Conservation (phyloP, 2,888 invertebrate genomes). For the Notocelia uddmanniana region DNA sequence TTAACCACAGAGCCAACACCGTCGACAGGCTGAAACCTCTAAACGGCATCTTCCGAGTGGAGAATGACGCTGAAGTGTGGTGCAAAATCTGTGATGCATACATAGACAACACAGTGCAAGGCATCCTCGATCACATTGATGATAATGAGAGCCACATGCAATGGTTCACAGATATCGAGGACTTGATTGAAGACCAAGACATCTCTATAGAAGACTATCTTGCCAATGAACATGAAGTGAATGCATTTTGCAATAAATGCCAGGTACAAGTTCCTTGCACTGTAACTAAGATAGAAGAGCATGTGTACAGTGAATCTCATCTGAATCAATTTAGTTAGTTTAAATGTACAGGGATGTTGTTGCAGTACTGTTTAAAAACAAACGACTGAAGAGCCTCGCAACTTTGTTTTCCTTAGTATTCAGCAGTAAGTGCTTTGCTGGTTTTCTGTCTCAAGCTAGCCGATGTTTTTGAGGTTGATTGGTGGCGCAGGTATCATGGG, state of each 20-base stretch:
- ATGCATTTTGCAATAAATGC: conserved; percentile 68
- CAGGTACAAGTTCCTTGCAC: conserved; percentile 62
- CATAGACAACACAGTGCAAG: conserved; percentile 60
- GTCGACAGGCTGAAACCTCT: conserved; percentile 65
- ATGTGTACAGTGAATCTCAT: conserved; percentile 66
- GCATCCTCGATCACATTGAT: conserved; percentile 65
- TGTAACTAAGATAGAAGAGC: conserved; percentile 59
- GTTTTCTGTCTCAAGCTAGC: background rate
- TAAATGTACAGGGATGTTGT: conserved; percentile 20
- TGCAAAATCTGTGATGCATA: conserved; percentile 68
- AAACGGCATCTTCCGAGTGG: conserved; percentile 65
- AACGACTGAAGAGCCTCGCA: background rate
- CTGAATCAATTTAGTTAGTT: conserved; percentile 59
- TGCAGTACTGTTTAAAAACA: conserved; percentile 22
- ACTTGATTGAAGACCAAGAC: conserved; percentile 63
- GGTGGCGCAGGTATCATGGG: too few relatives aligned
- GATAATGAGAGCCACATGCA: conserved; percentile 63
- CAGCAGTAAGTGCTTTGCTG: background rate
- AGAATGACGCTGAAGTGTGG: conserved; percentile 64
- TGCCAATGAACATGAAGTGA: conserved; percentile 62
- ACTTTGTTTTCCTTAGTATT: background rate
- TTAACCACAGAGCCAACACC: conserved; percentile 63
- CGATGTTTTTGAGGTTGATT: background rate
- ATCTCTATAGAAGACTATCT: conserved; percentile 62
- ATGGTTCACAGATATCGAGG: conserved; percentile 70